Base-by-base conservation (phyloP, 2,797 vertebrate genomes). In the Luscinia megarhynchos region DNA sequence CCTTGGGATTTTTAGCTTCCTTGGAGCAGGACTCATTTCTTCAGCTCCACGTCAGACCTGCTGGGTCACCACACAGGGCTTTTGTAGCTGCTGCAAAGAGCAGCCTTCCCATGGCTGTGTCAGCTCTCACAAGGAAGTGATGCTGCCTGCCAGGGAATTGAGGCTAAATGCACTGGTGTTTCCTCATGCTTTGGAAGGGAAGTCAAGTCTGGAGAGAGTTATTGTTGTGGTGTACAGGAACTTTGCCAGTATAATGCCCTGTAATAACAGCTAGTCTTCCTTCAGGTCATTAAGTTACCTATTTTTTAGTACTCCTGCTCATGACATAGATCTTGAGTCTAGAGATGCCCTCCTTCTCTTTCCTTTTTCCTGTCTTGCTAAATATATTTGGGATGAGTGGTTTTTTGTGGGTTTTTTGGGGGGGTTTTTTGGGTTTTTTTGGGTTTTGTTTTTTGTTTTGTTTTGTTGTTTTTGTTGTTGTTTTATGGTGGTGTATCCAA, bases 71-170 rank as follows among this genome's bases (percentile, higher is more conserved):
- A 91, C 64, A 64, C 3, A 1, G 43, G 57, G 77, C 77, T 96
- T 93, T 79, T 50, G 87, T 79, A 57, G 79, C 79, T 92, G 36
- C 58, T 91, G 69, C 62, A 76, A 69, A 86, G 59, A 69, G 22
- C 29, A 41, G 63, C 53, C 61, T 84, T 84, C 50, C 66, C 67
- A 26, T 67, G 3, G 3, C 70, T 90, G 57, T 90, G 91, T 94
- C 88, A 93, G 86, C 92, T 94, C 63, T 84, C 90, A 90, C 0
- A 7, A 93, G 94, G 96, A 96, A 96, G 84, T 90, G 91, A 73
- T 88, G 87, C 76, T 4, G 48, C 73, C 58, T 96, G 93, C 87
- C 91, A 93, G 77, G 77, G 80, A 38, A 63, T 21, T 88, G 69
- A 63, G 80, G 76, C 82, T 82, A 80, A 94, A 82, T 34, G 58